These are phyloP conservation scores for Chelonus formosanus DNA, from an alignment of 2,888 invertebrate genomes.

Conservation along the genomic window DNA sequence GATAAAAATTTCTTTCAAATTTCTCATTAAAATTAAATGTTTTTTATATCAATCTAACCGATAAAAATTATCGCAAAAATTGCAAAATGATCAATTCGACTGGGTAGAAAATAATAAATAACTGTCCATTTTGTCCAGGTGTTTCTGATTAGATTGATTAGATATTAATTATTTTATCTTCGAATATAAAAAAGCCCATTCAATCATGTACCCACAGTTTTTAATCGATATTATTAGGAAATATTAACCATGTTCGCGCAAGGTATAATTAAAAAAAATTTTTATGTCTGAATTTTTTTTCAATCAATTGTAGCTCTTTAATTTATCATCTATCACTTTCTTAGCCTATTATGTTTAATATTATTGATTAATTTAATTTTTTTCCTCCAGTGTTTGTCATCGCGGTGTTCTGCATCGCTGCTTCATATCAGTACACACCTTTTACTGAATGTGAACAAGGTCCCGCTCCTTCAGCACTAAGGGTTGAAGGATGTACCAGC, in stretches of 20 bases:
- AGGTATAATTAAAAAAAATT: constrained; percentile 28
- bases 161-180: no score
- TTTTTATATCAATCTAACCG: no score
- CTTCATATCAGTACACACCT: constrained; percentile 36
- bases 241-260: constrained; percentile 33
- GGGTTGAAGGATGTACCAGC: constrained; percentile 42
- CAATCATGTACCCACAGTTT: not conserved
- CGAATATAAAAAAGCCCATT: no score
- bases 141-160: no score
- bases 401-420: constrained; percentile 42
- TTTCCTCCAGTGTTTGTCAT: constrained; percentile 41
- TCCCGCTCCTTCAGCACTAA: constrained; percentile 39
- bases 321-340: constrained; percentile 1
- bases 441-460: constrained; percentile 35
- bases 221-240: not conserved
- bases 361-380: constrained; percentile 4
- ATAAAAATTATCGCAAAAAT: no score
- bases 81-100: no score
- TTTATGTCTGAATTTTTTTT: no score
- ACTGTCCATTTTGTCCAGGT: no score
- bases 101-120: no score
- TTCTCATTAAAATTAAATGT: no score
- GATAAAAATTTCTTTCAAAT: no score
- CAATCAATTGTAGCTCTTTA: not conserved
- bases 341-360: not conserved